Base-by-base conservation (phyloP, 2,797 vertebrate genomes). In the Channallabes apus region DNA sequence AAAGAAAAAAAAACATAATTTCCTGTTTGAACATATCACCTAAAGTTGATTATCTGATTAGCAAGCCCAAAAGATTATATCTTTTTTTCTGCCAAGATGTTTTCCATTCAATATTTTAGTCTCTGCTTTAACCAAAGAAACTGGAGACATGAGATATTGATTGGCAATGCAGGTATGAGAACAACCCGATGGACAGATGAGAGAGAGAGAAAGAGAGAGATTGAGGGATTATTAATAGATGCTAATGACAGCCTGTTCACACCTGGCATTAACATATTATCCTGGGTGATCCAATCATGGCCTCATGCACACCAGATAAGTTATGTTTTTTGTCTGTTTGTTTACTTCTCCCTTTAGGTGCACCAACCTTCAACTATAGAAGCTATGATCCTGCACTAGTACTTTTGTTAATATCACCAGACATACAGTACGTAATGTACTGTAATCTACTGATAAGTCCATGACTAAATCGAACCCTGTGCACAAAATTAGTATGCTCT, bases 11-110 rank as follows among this genome's bases (percentile, higher is more conserved):
- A 32, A 6, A 6, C 38, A 80, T 58, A 94, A 96, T 94, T 84
- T 76, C 82, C 72, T 76, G 72, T 84, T 65, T 83, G 58, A 73
- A 62, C 8, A 12, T 35, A 38, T 73, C 82, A 29, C 68, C 81
- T 72, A 72, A 59, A 91, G 93, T 92, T 91, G 90, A 89, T 92
- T 90, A 24, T 59, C 65, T 77, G 86, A 90, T 84, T 87, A 85
- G 88, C 87, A 68, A 89, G 90, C 35, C 8, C 5, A 38, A 78
- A 24, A 24, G 22, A 54, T 20, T 56, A 58, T 76, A 32, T 76
- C 32, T 67, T 58, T 76, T 76, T 67, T 58, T 46, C 51, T 76
- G 27, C 27, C 18, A 20, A 20, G 51, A 18, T 18, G 27, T 56
- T 15, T 56, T 29, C 58, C 54, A 4, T 14, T 32, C 14, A 29